Evolutionary conservation across 2,888 invertebrate genomes (phyloP).

Genomic region (Eurytoma adleriae): DNA sequence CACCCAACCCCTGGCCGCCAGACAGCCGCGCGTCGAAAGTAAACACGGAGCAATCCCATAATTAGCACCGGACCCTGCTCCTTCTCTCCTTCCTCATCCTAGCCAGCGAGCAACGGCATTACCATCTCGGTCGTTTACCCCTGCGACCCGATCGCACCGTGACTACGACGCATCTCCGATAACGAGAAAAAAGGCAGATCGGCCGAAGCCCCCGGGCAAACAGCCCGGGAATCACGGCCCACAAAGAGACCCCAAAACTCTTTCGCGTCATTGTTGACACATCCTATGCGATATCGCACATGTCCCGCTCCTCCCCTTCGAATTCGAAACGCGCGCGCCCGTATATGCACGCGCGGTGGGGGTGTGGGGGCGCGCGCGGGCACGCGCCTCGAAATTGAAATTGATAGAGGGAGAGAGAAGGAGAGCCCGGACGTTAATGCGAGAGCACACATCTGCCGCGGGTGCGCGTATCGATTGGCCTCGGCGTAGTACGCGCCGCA

Average conservation of each 20-base stretch:
- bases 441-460: conserved; percentile 39
- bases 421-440: conserved; percentile 40
- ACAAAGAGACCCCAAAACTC: conserved; percentile 15
- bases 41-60: neutral
- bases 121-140: conserved; percentile 27
- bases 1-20: no score
- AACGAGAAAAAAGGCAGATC: neutral
- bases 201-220: conserved; percentile 14
- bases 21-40: neutral
- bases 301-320: neutral
- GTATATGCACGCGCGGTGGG: conserved; percentile 21
- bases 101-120: neutral
- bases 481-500: neutral
- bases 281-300: conserved; percentile 36
- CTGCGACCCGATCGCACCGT: neutral
- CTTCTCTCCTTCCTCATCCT: conserved; percentile 7
- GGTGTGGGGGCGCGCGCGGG: neutral
- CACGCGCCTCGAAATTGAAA: conserved; percentile 7
- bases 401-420: conserved; percentile 50
- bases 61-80: conserved; percentile 13
- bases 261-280: conserved; percentile 43
- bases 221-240: conserved; percentile 18
- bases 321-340: conserved; percentile 22
- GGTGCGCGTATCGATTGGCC: conserved; percentile 37
- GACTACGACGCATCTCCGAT: neutral